Percentiles rank a stretch among this genome's conserved stretches.
phyloP scores from a whole-genome alignment of 2,797 vertebrate genomes.

The Loris lydekkerianus region DNA sequence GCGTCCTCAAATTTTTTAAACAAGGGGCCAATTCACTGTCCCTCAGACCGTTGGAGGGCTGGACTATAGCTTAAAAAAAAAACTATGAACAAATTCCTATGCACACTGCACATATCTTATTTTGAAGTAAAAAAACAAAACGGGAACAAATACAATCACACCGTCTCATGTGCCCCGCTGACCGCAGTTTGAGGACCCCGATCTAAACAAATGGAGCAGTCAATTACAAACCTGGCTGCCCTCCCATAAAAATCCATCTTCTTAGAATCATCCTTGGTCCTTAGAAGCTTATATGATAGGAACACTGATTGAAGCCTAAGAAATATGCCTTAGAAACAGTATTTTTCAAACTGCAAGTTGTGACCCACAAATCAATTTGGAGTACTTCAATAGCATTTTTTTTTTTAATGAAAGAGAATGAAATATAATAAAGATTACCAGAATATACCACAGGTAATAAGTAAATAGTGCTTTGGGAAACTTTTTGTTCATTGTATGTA shows the following conservation, averaged over 20 bases:
- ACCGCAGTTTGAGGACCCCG: too few relatives aligned
- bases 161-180: too few relatives aligned
- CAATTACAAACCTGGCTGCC: background rate
- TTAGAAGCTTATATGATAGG: background rate
- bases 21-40: too few relatives aligned
- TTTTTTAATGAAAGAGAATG: conserved; percentile 16
- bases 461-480: background rate
- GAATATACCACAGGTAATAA: background rate
- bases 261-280: background rate
- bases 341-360: conserved; percentile 54
- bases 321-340: background rate
- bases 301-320: background rate
- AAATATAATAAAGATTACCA: conserved; percentile 1
- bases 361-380: conserved; percentile 23
- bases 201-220: background rate
- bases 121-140: too few relatives aligned
- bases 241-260: background rate
- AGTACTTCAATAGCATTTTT: background rate
- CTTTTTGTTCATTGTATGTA: background rate
- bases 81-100: too few relatives aligned
- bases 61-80: too few relatives aligned
- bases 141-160: too few relatives aligned
- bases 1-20: too few relatives aligned
- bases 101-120: too few relatives aligned
- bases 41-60: too few relatives aligned